Evolutionary conservation across 2,888 invertebrate species (phyloP), one percentile per base, ranked within the genome.

Genomic region (Leucania comma): DNA sequence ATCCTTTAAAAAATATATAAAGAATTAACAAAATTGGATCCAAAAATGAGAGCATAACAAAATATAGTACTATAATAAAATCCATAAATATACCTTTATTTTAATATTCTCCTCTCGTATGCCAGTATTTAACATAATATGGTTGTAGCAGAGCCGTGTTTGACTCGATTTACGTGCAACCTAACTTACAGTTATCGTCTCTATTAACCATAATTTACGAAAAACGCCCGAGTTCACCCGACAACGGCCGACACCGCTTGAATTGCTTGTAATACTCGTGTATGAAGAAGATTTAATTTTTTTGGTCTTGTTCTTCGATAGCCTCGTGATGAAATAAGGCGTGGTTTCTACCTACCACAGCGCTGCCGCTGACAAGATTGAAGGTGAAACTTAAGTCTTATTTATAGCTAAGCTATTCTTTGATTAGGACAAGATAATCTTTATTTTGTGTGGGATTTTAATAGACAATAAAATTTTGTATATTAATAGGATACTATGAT

Each of bases 191-290:
- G 87, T 90, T 86, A 91, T 88, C 81, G 82, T 78, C 76, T 75
- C 73, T 89, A 92, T 93, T 93, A 93, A 86, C 74, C 82, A 89
- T 90, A 90, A 92, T 93, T 93, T 90, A 87, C 85, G 87, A 87
- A 88, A n/a, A 88, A 87, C 84, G 84, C 85, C 84, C 79, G 85
- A 85, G 81, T 84, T 88, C 87, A 85, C 80, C 54, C 60, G 70
- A 70, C 70, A 61, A 35, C 70, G 51, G n/a, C 46, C 79, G 85
- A 85, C 83, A 84, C 88, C 85, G 86, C 83, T 82, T 71, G 73
- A 74, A 81, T 78, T 68, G 75, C 86, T 82, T 85, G 72, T 82
- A 85, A 85, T 85, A 72, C 67, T 57, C 72, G 24, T 80, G 82
- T 80, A 77, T 59, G 68, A 53, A 58, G 72, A 73, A 66, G 32